Conservation (phyloP, 1,140 invertebrate species). For the Sinonovacula constricta region DNA sequence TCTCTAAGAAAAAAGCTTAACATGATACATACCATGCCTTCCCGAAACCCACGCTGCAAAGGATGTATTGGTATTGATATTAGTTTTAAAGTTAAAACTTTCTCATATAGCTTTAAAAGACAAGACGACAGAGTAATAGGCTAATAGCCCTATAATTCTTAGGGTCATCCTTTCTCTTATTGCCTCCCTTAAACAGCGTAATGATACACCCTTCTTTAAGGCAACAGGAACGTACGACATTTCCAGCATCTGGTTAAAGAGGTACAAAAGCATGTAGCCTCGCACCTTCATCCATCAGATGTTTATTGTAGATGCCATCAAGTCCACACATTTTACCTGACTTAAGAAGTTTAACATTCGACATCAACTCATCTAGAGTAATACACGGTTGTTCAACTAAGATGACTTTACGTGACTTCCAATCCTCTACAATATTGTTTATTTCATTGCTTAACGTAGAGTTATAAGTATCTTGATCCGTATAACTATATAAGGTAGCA, state of each 20-base stretch:
- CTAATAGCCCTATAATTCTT: slow-evolving; percentile 11
- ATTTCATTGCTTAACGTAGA: too few relatives aligned
- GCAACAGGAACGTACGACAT: background rate
- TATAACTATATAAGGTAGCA: too few relatives aligned
- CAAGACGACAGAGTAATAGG: background rate
- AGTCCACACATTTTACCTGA: too few relatives aligned
- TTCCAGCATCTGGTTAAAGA: slow-evolving; percentile 7
- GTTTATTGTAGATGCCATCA: too few relatives aligned
- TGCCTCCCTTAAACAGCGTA: slow-evolving; percentile 20
- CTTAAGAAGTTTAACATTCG: too few relatives aligned
- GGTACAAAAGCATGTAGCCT: background rate
- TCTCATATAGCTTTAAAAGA: slow-evolving; percentile 8
- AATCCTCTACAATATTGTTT: too few relatives aligned
- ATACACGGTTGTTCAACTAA: too few relatives aligned
- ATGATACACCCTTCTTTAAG: slow-evolving; percentile 16
- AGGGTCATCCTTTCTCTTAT: slow-evolving; percentile 8
- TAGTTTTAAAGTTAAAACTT: background rate
- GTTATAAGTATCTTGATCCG: too few relatives aligned
- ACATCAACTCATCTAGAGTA: too few relatives aligned
- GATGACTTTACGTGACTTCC: too few relatives aligned
- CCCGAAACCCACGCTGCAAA: slow-evolving; percentile 18
- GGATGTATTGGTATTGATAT: background rate
- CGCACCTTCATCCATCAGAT: background rate
- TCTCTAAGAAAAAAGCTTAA: slow-evolving; percentile 10
- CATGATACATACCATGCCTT: slow-evolving; percentile 17